Percentiles rank a stretch among this genome's conserved stretches.
phyloP scores from a whole-genome alignment of 2,888 invertebrate genomes.

The Eristalinus sepulchralis region DNA sequence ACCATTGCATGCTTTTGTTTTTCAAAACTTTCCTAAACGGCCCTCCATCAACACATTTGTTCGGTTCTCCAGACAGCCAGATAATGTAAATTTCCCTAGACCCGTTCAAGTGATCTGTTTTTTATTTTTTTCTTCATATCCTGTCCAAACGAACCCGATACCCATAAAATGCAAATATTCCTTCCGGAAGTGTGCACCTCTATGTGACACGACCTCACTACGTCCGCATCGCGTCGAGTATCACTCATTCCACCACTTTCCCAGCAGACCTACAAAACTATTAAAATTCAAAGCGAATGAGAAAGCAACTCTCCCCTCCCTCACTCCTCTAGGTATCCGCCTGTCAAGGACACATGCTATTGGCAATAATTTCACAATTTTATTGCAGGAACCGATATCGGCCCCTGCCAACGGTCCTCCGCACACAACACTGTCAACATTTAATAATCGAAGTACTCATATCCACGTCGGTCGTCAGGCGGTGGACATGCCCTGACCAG shows the following conservation, averaged over 20 bases:
- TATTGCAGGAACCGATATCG: conserved; percentile 51
- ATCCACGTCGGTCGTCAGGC: not conserved
- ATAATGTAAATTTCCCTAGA: no score
- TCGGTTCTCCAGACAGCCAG: no score
- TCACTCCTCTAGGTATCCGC: conserved; percentile 1
- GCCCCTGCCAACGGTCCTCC: not conserved
- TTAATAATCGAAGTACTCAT: not conserved
- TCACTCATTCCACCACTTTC: not conserved
- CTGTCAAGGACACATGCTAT: conserved; percentile 59
- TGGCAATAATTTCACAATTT: conserved; percentile 46
- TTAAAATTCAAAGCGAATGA: conserved; percentile 35
- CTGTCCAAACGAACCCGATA: not conserved
- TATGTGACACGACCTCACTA: not conserved
- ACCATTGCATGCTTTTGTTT: no score
- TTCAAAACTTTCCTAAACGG: no score
- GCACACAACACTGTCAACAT: not conserved
- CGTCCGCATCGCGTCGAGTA: not conserved
- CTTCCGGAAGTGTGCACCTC: not conserved
- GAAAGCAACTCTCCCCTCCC: not conserved
- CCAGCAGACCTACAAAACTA: not conserved
- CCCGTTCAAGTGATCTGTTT: not conserved
- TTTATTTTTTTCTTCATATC: no score
- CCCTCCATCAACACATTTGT: no score
- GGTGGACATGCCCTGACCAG: not conserved
- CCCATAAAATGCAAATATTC: not conserved